phyloP scores from a whole-genome alignment of 2,888 invertebrate genomes.

The Nymphalis c-album region DNA sequence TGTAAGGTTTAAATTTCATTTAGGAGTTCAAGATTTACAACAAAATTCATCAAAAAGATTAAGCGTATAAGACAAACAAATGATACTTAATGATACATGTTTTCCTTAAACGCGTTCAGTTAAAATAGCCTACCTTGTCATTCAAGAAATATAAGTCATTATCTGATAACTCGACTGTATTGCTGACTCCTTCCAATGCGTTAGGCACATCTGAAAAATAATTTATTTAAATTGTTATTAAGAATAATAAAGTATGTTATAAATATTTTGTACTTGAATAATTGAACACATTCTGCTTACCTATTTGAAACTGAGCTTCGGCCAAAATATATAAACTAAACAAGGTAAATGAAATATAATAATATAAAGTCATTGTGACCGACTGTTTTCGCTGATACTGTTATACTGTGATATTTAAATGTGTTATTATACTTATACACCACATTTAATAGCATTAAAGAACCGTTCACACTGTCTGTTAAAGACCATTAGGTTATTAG shows the following conservation, averaged over 20 bases:
- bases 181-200: background rate
- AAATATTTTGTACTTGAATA: background rate
- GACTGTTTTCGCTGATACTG: background rate
- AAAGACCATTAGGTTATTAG: no score
- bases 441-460: background rate
- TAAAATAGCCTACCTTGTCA: slow-evolving; percentile 10
- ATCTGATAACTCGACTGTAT: background rate
- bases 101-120: no score
- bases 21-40: no score
- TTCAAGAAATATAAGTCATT: slow-evolving; percentile 10
- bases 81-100: background rate
- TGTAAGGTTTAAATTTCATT: no score
- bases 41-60: no score
- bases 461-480: no score
- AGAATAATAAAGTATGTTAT: background rate
- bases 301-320: background rate
- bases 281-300: background rate
- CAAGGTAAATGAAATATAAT: background rate
- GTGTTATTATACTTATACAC: background rate
- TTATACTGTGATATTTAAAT: background rate
- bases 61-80: no score
- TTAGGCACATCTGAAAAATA: background rate
- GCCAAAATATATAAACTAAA: background rate
- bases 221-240: background rate
- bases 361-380: background rate